These are phyloP conservation scores for Pyrocephalus nanus DNA, from an alignment of 2,797 vertebrate genomes.

Conservation along the genomic window DNA sequence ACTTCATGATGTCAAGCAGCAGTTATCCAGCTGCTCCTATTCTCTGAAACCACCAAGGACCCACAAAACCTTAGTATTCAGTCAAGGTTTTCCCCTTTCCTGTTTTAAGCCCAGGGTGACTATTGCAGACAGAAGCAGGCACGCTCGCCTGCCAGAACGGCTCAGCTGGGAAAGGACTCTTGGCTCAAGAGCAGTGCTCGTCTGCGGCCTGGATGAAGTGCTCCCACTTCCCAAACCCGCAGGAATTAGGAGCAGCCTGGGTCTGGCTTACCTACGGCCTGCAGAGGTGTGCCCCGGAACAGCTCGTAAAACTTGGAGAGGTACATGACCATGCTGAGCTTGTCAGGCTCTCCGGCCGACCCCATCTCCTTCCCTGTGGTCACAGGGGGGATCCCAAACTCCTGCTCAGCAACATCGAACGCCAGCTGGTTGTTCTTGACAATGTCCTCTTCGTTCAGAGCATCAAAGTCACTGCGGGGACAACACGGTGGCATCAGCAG, in stretches of 20 bases:
- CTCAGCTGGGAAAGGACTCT: background rate
- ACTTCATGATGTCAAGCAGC: background rate
- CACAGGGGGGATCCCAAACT: slow-evolving; percentile 89
- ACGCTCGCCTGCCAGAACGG: background rate
- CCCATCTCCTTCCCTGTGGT: slow-evolving; percentile 85
- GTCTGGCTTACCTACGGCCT: slow-evolving; percentile 80
- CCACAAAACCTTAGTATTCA: background rate
- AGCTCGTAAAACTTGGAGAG: slow-evolving; percentile 96
- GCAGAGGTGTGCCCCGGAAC: slow-evolving; percentile 88
- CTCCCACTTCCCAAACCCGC: background rate
- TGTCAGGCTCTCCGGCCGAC: slow-evolving; percentile 81
- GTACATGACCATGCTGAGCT: slow-evolving; percentile 88
- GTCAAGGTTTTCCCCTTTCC: background rate
- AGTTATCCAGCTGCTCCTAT: background rate
- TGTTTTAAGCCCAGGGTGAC: background rate
- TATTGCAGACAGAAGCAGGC: background rate
- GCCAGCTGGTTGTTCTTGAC: slow-evolving; percentile 90
- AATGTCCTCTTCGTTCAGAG: slow-evolving; percentile 85
- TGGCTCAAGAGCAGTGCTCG: background rate
- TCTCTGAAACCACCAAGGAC: background rate
- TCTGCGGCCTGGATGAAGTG: background rate
- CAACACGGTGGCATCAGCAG: background rate
- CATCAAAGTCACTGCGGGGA: slow-evolving; percentile 86
- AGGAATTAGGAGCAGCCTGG: background rate
- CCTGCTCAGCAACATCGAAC: slow-evolving; percentile 87